These are phyloP conservation scores for Mellilla xanthometata DNA, from an alignment of 2,888 invertebrate genomes.

Conservation along the genomic window DNA sequence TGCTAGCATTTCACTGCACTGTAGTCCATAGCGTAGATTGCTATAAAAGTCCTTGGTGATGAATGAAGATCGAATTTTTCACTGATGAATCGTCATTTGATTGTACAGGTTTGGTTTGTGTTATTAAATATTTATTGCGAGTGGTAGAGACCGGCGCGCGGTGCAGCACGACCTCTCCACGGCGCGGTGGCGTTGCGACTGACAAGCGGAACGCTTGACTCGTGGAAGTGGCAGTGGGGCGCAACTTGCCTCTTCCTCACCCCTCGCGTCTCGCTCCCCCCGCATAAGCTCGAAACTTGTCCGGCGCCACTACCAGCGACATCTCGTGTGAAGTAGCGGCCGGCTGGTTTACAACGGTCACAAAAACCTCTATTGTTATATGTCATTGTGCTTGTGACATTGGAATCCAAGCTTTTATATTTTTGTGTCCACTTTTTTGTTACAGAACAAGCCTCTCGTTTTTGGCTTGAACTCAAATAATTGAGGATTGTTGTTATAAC, in stretches of 20 bases:
- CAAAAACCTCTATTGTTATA: conserved; percentile 11
- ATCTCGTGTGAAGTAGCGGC: conserved; percentile 62
- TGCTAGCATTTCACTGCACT: conserved; percentile 76
- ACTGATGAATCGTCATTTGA: conserved; percentile 50
- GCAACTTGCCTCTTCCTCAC: conserved; percentile 51
- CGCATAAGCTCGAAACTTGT: conserved; percentile 50
- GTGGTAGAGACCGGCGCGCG: conserved; percentile 57
- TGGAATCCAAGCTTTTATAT: conserved; percentile 9
- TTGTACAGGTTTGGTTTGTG: conserved; percentile 60
- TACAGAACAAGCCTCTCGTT: conserved; percentile 1
- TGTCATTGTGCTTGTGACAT: conserved; percentile 7
- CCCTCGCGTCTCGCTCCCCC: conserved; percentile 50
- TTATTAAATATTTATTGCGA: conserved; percentile 75
- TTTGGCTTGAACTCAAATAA: not conserved
- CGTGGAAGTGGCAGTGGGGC: conserved; percentile 72
- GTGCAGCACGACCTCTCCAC: conserved; percentile 60
- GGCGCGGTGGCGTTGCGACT: conserved; percentile 73
- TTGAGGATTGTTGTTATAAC: no score
- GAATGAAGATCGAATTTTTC: conserved; percentile 43
- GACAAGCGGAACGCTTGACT: conserved; percentile 65
- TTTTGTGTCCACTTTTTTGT: not conserved
- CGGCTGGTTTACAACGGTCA: conserved; percentile 1
- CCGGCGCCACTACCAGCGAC: conserved; percentile 44
- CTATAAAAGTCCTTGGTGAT: conserved; percentile 43
- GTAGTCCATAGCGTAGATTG: conserved; percentile 51